Percentiles rank a stretch among this genome's conserved stretches.
Conservation (phyloP, 2,888 invertebrate species). For the Vannuccia rotundouncinata region DNA sequence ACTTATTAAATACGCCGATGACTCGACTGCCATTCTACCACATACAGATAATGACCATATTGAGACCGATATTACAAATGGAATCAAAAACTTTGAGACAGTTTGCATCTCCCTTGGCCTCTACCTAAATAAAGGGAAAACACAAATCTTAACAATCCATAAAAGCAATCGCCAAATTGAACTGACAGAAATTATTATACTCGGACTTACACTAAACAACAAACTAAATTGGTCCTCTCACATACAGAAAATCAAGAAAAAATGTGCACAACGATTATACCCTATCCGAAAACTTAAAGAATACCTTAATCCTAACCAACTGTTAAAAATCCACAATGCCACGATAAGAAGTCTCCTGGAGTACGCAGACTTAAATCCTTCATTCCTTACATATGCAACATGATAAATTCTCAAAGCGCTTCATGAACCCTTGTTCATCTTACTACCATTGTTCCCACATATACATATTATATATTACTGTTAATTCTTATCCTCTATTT, state of each 20-base stretch:
- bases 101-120: neutral
- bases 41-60: neutral
- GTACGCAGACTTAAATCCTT: too few relatives aligned
- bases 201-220: neutral
- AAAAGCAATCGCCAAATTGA: neutral
- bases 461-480: too few relatives aligned
- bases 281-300: neutral
- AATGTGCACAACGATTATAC: neutral
- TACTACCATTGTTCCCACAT: too few relatives aligned
- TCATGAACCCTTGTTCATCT: too few relatives aligned
- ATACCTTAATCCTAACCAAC: neutral
- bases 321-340: neutral
- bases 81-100: neutral
- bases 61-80: neutral
- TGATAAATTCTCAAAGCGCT: too few relatives aligned
- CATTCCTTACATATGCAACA: too few relatives aligned
- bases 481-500: too few relatives aligned
- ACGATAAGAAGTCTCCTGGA: neutral
- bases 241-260: neutral
- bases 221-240: neutral
- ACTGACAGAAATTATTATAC: neutral
- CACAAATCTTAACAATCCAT: neutral
- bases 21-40: neutral
- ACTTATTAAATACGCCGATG: neutral
- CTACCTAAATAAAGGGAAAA: neutral